Evolutionary conservation across 64 coral and sea anemone species (phyloP), one percentile per base, ranked within the genome.

Genomic region (Stylophora pistillata): DNA sequence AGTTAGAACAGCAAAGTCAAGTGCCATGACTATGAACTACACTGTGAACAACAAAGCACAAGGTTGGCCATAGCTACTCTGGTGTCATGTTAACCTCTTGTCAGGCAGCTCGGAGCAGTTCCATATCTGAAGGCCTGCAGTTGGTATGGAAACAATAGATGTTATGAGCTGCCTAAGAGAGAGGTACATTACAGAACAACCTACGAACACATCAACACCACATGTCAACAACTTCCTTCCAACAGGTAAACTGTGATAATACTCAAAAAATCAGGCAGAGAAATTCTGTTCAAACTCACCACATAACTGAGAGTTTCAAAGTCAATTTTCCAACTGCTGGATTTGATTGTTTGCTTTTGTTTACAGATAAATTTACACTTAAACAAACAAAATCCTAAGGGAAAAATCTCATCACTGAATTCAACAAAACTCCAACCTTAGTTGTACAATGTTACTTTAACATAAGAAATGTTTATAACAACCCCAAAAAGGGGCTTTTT

Each of bases 121-220:
- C 56, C 15, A 79, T 79, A 79, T 60, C 77, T 79, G 78, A 64
- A 82, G 80, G 80, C 80, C 60, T 68, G 80, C 61, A 66, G 63
- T 66, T 11, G 80, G 80, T 34, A 83, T 68, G 80, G 62, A 20
- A 83, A 83, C 62, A 83, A 83, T 33, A 68, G 80, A 31, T 83
- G 80, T 83, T 32, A 26, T 69, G 80, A 83, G 80, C 80, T 83
- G 60, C 80, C 80, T 83, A 83, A 83, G 61, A 66, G 61, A 66
- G 63, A 83, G 62, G 80, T 83, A 33, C 33, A 83, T 83, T 83
- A 83, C 80, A 31, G 31, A 83, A 64, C 80, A 62, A 83, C 80
- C 80, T 83, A 83, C 62, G 68, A 83, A 83, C 80, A 83, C 80
- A 83, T 83, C 80, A 83, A 63, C 33, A 83, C 80, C 34, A 82